Base-by-base conservation (phyloP, 2,797 vertebrate species). In the Pipistrellus kuhlii region DNA sequence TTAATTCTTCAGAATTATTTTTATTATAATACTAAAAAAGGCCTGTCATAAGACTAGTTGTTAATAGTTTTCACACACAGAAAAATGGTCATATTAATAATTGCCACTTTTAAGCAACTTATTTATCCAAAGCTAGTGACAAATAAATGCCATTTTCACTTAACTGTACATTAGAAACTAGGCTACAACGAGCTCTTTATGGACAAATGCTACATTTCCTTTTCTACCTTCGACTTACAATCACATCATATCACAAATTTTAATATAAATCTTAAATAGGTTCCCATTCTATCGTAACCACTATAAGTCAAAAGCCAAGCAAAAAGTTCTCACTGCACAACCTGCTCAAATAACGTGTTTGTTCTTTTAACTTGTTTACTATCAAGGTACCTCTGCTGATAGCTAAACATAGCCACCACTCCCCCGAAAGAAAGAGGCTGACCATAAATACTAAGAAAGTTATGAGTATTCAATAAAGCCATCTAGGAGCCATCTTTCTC, bases 321-420 rank as follows among this genome's bases (percentile, higher is more conserved):
- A 94, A n/a, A 90, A 93, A 90, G 35, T 71, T 80, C 59, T 89
- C 83, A 96, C 0, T 48, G 20, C 35, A 88, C 66, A 84, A 89
- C 3, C 20, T 78, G 68, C 21, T 89, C 35, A 77, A 88, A 82
- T 38, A 12, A 38, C 32, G 23, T 38, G 17, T 92, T 35, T n/a
- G 30, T 91, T 85, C 35, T 77, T 87, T 21, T 20, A 93, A 91
- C 23, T 85, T 87, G 30, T 88, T 93, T 91, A 83, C 48, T 41
- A 90, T 76, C 10, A 91, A 85, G 62, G 51, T 51, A 75, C 3
- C 23, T 25, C 8, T 48, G 32, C 5, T 76, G 48, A 30, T 46
- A 59, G 41, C 3, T 93, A 38, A 48, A 90, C 32, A 92, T 8
- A 88, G 73, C 20, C 57, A 30, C 23, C 27, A 14, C 27, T 14